Evolutionary conservation across 2,797 vertebrate species (phyloP).

Genomic region (Hylomyscus alleni): DNA sequence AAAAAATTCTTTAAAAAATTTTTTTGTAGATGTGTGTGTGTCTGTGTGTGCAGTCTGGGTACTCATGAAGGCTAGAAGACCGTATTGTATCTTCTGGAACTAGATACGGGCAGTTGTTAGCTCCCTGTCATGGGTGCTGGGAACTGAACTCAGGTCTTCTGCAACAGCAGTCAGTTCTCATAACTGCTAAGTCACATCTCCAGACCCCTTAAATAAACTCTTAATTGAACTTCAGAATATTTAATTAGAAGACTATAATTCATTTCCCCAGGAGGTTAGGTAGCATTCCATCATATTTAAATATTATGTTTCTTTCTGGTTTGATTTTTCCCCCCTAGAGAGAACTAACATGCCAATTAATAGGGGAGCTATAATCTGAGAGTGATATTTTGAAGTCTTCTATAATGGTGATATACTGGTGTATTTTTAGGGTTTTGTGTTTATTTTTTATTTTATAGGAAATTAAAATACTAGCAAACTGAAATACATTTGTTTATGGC

Average conservation of each 20-base stretch:
- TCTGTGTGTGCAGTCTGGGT: neutral
- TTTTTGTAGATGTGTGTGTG: neutral
- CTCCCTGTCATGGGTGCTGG: neutral
- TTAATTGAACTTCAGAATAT: conserved; percentile 21
- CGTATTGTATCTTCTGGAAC: neutral
- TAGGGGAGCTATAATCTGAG: neutral
- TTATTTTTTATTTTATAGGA: neutral
- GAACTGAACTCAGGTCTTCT: neutral
- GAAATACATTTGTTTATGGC: conserved; percentile 35
- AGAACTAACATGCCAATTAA: conserved; percentile 14
- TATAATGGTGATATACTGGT: conserved; percentile 8
- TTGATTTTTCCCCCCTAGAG: neutral
- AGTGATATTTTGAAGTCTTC: neutral
- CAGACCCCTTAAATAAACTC: neutral
- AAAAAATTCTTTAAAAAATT: neutral
- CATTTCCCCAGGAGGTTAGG: conserved; percentile 43
- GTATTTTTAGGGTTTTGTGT: conserved; percentile 20
- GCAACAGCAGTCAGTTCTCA: neutral
- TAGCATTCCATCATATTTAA: conserved; percentile 52
- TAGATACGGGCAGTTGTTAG: neutral
- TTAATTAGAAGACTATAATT: conserved; percentile 36
- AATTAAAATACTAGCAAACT: conserved; percentile 30
- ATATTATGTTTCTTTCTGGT: neutral
- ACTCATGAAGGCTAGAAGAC: neutral
- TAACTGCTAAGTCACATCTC: neutral